phyloP scores from a whole-genome alignment of 2,888 invertebrate species.

The Lobophora halterata region DNA sequence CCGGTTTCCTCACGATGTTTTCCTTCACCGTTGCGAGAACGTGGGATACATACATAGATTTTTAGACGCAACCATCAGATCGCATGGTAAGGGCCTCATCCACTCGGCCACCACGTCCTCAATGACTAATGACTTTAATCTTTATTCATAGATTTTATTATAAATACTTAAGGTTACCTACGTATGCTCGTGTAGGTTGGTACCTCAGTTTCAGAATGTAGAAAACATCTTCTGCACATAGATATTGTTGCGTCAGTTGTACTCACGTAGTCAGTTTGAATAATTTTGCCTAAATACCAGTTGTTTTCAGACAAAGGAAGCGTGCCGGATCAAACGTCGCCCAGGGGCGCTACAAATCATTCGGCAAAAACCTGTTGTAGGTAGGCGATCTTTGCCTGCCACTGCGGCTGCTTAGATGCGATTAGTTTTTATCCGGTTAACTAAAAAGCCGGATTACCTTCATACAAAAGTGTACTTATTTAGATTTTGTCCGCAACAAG shows the following conservation, averaged over 20 bases:
- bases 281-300: constrained; percentile 67
- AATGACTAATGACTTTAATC: no score
- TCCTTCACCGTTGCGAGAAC: no score
- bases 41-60: no score
- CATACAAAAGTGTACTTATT: neutral
- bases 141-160: no score
- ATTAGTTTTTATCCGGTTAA: no score
- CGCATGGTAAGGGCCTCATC: no score
- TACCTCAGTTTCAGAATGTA: no score
- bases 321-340: constrained; percentile 71
- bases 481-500: neutral
- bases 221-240: constrained; percentile 17
- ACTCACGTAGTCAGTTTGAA: constrained; percentile 45
- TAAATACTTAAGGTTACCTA: no score
- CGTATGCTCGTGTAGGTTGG: no score
- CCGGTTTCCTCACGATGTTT: no score
- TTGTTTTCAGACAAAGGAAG: constrained; percentile 63
- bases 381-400: constrained; percentile 58
- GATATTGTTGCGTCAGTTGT: constrained; percentile 22
- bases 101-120: no score
- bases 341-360: constrained; percentile 76
- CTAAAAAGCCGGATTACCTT: constrained; percentile 2
- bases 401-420: constrained; percentile 7
- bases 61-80: no score
- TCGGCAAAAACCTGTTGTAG: constrained; percentile 75